phyloP scores from a whole-genome alignment of 2,888 invertebrate species.

The Neoscelio sp. region DNA sequence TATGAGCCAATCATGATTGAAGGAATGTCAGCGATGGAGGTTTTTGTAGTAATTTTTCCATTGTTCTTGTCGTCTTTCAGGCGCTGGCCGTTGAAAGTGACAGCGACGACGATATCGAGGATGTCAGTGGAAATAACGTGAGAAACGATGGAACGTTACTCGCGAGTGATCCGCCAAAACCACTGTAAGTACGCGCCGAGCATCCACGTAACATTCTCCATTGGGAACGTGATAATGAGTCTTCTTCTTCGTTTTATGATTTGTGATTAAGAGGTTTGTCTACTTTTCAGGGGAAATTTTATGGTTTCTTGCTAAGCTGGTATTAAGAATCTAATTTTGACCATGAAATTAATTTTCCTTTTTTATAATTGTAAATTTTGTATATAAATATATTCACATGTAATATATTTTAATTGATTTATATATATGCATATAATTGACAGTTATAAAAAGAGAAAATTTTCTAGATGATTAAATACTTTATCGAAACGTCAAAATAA shows the following conservation, averaged over 20 bases:
- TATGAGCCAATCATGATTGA: conserved; percentile 16
- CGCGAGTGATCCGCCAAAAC: conserved; percentile 98
- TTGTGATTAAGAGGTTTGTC: too few relatives aligned
- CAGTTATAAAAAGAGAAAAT: too few relatives aligned
- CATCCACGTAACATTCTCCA: conserved; percentile 28
- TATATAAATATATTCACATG: too few relatives aligned
- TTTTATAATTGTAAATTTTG: too few relatives aligned
- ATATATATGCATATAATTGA: too few relatives aligned
- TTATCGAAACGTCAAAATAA: too few relatives aligned
- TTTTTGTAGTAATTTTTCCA: not conserved
- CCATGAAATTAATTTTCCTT: too few relatives aligned
- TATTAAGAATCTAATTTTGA: too few relatives aligned
- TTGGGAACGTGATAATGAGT: conserved; percentile 28
- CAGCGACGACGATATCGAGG: conserved; percentile 92
- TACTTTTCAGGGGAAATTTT: too few relatives aligned
- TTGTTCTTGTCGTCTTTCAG: conserved; percentile 71
- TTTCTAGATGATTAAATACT: too few relatives aligned
- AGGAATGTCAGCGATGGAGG: not conserved
- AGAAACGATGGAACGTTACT: conserved; percentile 97
- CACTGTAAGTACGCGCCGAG: conserved; percentile 90
- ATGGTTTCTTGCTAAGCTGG: too few relatives aligned
- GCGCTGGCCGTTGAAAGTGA: conserved; percentile 82
- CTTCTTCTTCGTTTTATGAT: conserved; percentile 23
- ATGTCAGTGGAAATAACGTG: conserved; percentile 91
- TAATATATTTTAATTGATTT: too few relatives aligned